Conservation (phyloP, 2,797 vertebrate genomes). For the Acestrorhynchus altus region DNA sequence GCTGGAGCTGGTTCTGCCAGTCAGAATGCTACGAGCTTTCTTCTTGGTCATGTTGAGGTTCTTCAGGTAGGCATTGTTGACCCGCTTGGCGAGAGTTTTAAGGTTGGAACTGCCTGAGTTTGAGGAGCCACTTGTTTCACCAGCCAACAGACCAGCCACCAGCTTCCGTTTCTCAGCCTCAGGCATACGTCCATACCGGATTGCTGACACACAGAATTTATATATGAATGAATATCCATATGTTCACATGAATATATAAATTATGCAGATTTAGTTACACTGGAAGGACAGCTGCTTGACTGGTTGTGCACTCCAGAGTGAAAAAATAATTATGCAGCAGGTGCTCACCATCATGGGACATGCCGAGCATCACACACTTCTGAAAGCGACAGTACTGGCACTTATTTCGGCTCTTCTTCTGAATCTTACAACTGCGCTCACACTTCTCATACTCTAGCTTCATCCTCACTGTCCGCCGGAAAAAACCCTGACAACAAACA, state of each 20-base stretch:
- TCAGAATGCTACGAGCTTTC: constrained; percentile 86
- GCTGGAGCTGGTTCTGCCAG: constrained; percentile 82
- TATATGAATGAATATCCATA: too few relatives aligned
- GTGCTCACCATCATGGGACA: constrained; percentile 86
- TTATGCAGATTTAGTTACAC: too few relatives aligned
- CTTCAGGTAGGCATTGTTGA: constrained; percentile 86
- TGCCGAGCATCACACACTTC: constrained; percentile 86
- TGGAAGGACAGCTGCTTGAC: too few relatives aligned
- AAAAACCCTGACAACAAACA: constrained; percentile 79
- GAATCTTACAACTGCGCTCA: constrained; percentile 86
- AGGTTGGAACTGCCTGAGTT: constrained; percentile 79
- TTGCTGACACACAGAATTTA: constrained; percentile 74
- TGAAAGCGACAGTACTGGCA: constrained; percentile 90
- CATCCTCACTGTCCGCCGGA: constrained; percentile 87
- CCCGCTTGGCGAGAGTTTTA: constrained; percentile 83
- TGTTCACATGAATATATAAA: too few relatives aligned
- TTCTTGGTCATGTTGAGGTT: constrained; percentile 91
- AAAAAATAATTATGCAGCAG: neutral
- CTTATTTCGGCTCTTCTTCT: constrained; percentile 89
- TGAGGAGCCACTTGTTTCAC: constrained; percentile 68
- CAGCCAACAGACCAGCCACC: constrained; percentile 79
- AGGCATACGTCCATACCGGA: constrained; percentile 87
- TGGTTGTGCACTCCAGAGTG: neutral
- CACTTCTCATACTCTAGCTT: constrained; percentile 87
- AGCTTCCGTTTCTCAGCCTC: constrained; percentile 87